Evolutionary conservation across 2,888 invertebrate species (phyloP).

Genomic region (Amblyteles armatorius): DNA sequence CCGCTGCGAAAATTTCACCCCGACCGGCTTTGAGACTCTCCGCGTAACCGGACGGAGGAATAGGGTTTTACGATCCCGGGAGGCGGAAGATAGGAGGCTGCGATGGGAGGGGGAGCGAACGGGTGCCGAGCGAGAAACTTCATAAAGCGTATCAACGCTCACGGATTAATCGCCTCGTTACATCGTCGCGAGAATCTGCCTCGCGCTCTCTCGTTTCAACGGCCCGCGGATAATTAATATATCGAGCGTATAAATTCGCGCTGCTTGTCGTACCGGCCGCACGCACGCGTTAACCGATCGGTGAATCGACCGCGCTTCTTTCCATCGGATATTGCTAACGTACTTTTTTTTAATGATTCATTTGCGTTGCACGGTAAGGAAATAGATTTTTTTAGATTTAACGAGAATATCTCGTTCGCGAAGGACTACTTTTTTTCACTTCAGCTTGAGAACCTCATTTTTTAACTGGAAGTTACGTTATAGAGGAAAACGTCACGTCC

Average conservation of each 20-base stretch:
- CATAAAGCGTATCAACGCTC: conserved; percentile 62
- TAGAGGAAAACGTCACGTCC: too few species aligned
- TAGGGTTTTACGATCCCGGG: conserved; percentile 54
- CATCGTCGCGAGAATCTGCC: conserved; percentile 32
- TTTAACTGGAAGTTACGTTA: too few species aligned
- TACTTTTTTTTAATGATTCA: conserved; percentile 1
- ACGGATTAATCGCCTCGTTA: conserved; percentile 58
- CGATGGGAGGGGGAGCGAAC: neutral
- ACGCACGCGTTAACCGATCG: conserved; percentile 21
- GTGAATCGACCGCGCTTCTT: neutral
- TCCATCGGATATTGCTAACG: neutral
- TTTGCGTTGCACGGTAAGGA: neutral
- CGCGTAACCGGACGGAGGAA: conserved; percentile 62
- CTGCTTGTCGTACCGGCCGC: neutral
- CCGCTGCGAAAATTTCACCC: conserved; percentile 61
- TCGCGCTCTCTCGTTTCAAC: conserved; percentile 36
- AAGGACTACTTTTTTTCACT: too few species aligned
- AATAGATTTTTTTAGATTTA: too few species aligned
- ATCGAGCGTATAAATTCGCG: conserved; percentile 22
- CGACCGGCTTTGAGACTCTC: conserved; percentile 64
- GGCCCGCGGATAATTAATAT: conserved; percentile 48
- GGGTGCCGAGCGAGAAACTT: conserved; percentile 16
- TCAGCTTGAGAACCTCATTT: too few species aligned
- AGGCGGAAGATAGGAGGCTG: too few species aligned
- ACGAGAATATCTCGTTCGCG: too few species aligned